phyloP scores from a whole-genome alignment of 2,888 invertebrate genomes.

The Drosophila dives region DNA sequence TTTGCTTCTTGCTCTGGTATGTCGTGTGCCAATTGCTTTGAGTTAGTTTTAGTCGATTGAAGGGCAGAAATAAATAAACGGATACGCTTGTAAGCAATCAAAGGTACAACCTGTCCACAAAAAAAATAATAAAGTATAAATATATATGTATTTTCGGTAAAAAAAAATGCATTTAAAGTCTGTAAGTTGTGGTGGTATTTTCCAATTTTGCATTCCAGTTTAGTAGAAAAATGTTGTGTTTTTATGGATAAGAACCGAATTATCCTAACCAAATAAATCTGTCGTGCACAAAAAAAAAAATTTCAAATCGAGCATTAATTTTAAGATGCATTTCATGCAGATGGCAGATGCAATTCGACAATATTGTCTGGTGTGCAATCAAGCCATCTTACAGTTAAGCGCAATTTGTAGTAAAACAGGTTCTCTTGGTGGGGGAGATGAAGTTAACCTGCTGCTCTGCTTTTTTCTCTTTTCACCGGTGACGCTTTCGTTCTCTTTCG shows the following conservation, averaged over 20 bases:
- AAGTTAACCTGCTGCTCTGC: constrained; percentile 7
- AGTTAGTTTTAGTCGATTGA: constrained; percentile 33
- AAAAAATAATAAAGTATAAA: not conserved
- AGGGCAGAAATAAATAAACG: constrained; percentile 36
- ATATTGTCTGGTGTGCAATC: constrained; percentile 35
- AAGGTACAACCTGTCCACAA: constrained; percentile 20
- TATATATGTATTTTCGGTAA: not conserved
- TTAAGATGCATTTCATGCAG: too few relatives aligned
- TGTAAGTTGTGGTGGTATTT: not conserved
- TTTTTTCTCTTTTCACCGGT: constrained; percentile 1
- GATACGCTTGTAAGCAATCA: constrained; percentile 4
- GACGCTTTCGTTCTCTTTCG: not conserved
- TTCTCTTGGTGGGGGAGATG: constrained; percentile 1
- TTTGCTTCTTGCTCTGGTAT: constrained; percentile 11
- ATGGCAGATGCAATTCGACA: constrained; percentile 3
- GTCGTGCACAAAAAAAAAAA: too few relatives aligned
- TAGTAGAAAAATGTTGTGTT: not conserved
- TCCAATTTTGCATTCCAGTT: not conserved
- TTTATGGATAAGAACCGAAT: not conserved
- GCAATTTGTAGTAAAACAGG: constrained; percentile 2
- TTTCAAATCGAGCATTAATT: too few relatives aligned
- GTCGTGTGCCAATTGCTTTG: constrained; percentile 40
- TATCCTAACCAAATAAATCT: too few relatives aligned
- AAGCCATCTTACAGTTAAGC: constrained; percentile 9
- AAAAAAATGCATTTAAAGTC: not conserved